Conservation (phyloP, 2,888 invertebrate genomes). For the Holacanthella duospinosa region DNA sequence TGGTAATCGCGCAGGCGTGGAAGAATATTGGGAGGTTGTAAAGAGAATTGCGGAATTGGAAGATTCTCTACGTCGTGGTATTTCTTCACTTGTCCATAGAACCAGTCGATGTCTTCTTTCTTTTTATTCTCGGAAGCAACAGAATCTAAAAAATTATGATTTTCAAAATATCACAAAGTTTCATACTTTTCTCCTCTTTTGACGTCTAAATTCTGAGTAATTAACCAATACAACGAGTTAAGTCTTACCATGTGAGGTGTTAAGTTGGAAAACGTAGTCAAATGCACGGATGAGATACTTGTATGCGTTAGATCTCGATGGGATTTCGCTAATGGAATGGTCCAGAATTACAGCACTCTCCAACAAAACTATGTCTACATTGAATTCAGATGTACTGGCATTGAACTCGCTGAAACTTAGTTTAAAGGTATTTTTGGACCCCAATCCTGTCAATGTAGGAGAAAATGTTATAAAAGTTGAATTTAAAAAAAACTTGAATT, state of each 20-base stretch:
- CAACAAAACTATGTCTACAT: neutral
- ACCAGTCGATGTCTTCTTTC: conserved; percentile 35
- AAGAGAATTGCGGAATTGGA: conserved; percentile 12
- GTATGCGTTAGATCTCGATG: neutral
- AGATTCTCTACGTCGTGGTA: conserved; percentile 27
- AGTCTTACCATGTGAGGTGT: too few species aligned
- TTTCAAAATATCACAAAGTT: neutral
- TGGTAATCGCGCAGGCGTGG: conserved; percentile 57
- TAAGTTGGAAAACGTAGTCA: neutral
- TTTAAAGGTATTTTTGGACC: neutral
- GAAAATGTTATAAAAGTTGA: neutral
- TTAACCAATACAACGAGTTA: neutral
- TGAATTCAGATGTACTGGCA: neutral
- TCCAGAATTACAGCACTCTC: neutral
- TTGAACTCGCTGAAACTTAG: neutral
- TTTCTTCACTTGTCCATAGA: conserved; percentile 34
- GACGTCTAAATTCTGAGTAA: neutral
- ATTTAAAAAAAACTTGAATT: too few species aligned
- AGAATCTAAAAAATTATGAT: neutral
- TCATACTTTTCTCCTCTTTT: neutral
- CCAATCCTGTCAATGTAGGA: too few species aligned
- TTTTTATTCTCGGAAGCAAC: conserved; percentile 10
- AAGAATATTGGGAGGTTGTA: conserved; percentile 44
- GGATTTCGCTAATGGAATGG: neutral
- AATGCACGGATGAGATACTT: neutral